A percentile compares a stretch with the other conserved stretches of the same genome.
Conservation (phyloP, 2,797 vertebrate genomes). For the Cirrhinus mrigala region DNA sequence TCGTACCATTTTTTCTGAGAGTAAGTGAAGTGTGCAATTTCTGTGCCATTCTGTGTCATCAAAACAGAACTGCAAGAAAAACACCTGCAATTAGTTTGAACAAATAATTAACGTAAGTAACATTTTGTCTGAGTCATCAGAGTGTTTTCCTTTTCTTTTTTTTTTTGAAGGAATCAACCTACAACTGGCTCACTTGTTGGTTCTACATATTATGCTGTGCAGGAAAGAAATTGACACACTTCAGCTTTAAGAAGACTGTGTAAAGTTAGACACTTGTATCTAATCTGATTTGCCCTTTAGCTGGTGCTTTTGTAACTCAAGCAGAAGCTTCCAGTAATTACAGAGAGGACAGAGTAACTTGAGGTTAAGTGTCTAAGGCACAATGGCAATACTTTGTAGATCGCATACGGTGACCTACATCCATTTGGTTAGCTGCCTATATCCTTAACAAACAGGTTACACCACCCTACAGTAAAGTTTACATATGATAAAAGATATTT, state of each 20-base stretch:
- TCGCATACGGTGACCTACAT: background rate
- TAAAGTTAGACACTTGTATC: background rate
- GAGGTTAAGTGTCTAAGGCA: background rate
- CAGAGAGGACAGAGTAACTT: background rate
- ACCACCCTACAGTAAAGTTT: background rate
- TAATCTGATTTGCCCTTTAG: constrained; percentile 11
- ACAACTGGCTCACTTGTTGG: background rate
- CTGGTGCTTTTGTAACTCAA: constrained; percentile 9
- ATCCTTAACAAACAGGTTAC: background rate
- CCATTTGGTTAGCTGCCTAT: background rate
- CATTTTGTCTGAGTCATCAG: background rate
- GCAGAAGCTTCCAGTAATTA: constrained; percentile 18
- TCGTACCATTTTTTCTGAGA: no score
- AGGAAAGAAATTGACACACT: background rate
- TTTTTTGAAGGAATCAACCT: background rate
- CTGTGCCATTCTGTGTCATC: background rate
- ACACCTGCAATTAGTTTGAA: background rate
- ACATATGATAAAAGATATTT: background rate
- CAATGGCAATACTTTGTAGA: background rate
- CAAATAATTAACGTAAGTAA: background rate
- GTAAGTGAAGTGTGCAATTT: background rate
- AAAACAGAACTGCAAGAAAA: background rate
- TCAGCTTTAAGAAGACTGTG: background rate
- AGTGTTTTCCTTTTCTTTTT: background rate
- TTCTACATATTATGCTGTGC: background rate